Percentiles rank a stretch among this genome's conserved stretches.
phyloP scores from a whole-genome alignment of 2,113 vertebrate genomes.

The Crotalus helleri region DNA sequence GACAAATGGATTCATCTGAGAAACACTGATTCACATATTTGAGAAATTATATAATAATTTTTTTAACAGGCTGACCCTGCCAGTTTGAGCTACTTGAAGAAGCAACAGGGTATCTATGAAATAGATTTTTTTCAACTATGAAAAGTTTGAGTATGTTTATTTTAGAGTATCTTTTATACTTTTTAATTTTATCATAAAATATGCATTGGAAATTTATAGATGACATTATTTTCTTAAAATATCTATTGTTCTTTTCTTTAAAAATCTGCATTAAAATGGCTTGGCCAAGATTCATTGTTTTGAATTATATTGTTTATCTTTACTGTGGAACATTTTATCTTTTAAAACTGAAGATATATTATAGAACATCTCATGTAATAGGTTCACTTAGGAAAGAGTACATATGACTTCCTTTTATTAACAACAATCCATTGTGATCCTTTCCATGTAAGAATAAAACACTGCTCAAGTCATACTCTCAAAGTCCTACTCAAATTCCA shows the following conservation, averaged over 20 bases:
- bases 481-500: not conserved
- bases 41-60: not conserved
- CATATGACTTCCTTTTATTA: not conserved
- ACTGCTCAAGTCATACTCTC: conserved; percentile 23
- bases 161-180: not conserved
- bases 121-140: not conserved
- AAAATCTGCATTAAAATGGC: not conserved
- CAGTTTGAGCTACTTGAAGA: not conserved
- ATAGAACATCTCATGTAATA: not conserved
- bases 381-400: not conserved
- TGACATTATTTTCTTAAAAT: not conserved
- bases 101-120: not conserved
- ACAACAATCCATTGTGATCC: not conserved
- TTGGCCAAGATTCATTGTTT: not conserved
- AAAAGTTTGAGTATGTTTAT: not conserved
- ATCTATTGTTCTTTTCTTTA: not conserved
- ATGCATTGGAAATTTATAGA: not conserved
- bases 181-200: not conserved
- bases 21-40: not conserved
- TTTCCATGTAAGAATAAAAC: conserved; percentile 8
- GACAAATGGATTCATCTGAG: not conserved
- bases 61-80: not conserved
- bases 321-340: conserved; percentile 25
- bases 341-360: conserved; percentile 43
- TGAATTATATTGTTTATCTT: not conserved